A percentile compares a stretch with the other conserved stretches of the same genome.
Conservation (phyloP, 2,113 vertebrate species). For the Ifrita kowaldi region DNA sequence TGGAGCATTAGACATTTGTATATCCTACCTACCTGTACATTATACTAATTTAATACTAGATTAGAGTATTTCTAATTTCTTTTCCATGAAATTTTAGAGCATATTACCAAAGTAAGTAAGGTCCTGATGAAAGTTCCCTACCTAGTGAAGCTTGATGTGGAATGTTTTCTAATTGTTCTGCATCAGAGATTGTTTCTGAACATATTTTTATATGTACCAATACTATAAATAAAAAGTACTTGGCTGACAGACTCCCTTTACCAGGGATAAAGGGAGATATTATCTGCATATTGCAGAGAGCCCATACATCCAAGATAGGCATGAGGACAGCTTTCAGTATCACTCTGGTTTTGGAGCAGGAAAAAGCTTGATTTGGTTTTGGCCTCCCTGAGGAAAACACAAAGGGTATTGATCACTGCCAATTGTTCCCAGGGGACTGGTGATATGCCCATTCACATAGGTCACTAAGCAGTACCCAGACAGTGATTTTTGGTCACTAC, state of each 20-base stretch:
- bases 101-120: neutral
- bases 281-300: neutral
- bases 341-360: neutral
- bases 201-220: neutral
- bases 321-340: neutral
- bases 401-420: neutral
- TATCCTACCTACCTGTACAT: neutral
- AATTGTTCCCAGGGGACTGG: neutral
- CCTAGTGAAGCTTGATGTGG: neutral
- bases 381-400: neutral
- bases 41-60: neutral
- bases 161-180: neutral
- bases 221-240: neutral
- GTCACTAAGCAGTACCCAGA: neutral
- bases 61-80: neutral
- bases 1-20: neutral
- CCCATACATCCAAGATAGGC: fast-evolving
- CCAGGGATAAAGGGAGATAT: no score
- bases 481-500: neutral
- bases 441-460: neutral
- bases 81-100: neutral
- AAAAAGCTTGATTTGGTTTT: neutral
- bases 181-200: neutral
- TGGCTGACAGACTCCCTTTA: fast-evolving
- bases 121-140: neutral